Base-by-base conservation (phyloP, 2,113 vertebrate genomes). In the Gallinago paraguaiae region DNA sequence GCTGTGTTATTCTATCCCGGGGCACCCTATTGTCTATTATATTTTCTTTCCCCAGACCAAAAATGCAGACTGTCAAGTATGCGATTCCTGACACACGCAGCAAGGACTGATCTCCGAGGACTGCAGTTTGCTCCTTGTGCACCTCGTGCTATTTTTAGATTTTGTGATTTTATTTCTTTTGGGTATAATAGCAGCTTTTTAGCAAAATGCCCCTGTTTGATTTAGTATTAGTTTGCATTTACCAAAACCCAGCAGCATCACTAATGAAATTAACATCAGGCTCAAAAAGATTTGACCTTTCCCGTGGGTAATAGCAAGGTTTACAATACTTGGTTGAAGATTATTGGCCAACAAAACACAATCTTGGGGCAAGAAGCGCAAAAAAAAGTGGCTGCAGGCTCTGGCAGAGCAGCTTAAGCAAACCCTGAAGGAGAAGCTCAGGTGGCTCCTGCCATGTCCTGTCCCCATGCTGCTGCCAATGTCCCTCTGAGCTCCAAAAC, bases 1-100 rank as follows among this genome's bases (percentile, higher is more conserved):
- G 86, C 64, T 92, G 65, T 77, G 90, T 79, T 96, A 90, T 91
- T 97, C 95, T 70, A 57, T 94, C 94, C 96, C 90, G 82, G 27
- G 57, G 92, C 85, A 92, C 64, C 41, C 95, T 87, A 91, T 95
- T 97, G 97, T 97, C 89, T 94, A 90, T 95, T 96, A 74, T 96
- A 91, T 93, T 91, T 84, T 83, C 88, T 84, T 70, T 35, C 92
- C 77, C 82, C 57, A 60, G 28, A 79, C 43, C 60, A 90, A 95
- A 86, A 95, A 67, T 77, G 30, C 67, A 53, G 82, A 76, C 60
- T 82, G 79, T 63, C 23, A 46, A 82, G 75, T 35, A 8, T 51
- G 35, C 0, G 0, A 69, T 82, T 92, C 68, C 56, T 43, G 63
- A 75, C 30, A 28, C 60, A 60, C 5, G 41, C 28, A 81, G 67